Conservation (phyloP, 1,140 invertebrate genomes). For the Formica selysi region DNA sequence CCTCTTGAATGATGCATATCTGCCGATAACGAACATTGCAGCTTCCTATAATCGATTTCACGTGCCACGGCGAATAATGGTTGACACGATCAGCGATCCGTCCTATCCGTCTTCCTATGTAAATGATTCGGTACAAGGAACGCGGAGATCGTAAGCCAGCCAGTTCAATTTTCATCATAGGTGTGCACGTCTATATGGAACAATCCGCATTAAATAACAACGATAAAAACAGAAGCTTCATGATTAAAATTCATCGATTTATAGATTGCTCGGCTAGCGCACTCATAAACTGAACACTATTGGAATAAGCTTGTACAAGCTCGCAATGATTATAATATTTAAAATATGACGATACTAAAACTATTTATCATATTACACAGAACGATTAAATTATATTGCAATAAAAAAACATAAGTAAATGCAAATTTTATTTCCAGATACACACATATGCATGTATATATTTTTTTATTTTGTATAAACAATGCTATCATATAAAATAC, state of each 20-base stretch:
- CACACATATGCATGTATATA: no score
- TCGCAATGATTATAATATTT: not conserved
- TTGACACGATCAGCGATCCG: conserved; percentile 69
- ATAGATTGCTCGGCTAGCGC: not conserved
- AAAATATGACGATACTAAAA: not conserved
- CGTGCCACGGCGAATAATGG: conserved; percentile 68
- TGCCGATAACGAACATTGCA: conserved; percentile 63
- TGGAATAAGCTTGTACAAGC: not conserved
- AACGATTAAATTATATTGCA: not conserved
- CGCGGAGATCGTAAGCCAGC: conserved; percentile 61
- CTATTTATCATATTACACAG: not conserved
- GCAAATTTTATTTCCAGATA: not conserved
- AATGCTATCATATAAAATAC: not conserved
- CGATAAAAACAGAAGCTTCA: conserved; percentile 57
- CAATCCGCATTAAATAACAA: conserved; percentile 48
- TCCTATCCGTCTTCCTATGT: conserved; percentile 68
- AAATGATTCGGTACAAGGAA: conserved; percentile 68
- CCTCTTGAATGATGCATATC: conserved; percentile 55
- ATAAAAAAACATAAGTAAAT: not conserved
- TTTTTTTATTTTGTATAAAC: no score
- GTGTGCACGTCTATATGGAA: conserved; percentile 10
- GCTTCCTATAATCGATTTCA: conserved; percentile 72
- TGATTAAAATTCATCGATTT: conserved; percentile 53
- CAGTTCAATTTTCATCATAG: conserved; percentile 68
- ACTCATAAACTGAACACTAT: not conserved